Evolutionary conservation across 2,797 vertebrate species (phyloP).

Genomic region (Cacajao melanocephalus): DNA sequence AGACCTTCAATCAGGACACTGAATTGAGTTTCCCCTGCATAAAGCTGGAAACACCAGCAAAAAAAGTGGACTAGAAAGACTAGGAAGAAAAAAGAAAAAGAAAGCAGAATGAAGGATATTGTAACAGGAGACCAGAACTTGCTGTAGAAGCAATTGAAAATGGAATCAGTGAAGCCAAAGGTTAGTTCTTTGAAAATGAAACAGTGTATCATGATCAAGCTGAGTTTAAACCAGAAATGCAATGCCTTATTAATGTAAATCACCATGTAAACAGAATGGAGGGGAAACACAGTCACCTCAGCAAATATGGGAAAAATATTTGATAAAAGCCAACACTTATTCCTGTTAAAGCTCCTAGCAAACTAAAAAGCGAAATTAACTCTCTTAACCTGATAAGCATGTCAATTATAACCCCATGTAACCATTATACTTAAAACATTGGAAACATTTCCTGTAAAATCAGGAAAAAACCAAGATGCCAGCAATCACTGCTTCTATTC

Average conservation of each 20-base stretch:
- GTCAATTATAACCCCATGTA: neutral
- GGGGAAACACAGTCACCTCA: neutral
- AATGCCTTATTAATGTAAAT: neutral
- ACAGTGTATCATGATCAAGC: neutral
- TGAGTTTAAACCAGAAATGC: neutral
- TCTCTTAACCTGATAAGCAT: neutral
- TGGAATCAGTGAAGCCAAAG: neutral
- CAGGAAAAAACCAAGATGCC: neutral
- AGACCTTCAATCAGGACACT: neutral
- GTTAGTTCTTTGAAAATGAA: neutral
- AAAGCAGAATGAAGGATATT: neutral
- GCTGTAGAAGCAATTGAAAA: conserved; percentile 4
- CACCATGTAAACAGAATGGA: neutral
- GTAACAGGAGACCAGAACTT: neutral
- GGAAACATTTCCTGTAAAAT: neutral
- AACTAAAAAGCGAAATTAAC: neutral
- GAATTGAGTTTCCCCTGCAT: neutral
- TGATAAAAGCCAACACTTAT: neutral
- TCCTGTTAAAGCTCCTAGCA: neutral
- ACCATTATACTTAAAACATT: neutral
- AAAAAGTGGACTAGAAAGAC: neutral
- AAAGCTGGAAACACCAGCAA: neutral
- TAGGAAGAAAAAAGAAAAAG: neutral
- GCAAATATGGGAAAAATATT: neutral
- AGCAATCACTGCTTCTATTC: neutral